Percentiles rank a stretch among this genome's conserved stretches.
Evolutionary conservation across 2,888 invertebrate species (phyloP).

Genomic region (Agriopis leucophaearia): DNA sequence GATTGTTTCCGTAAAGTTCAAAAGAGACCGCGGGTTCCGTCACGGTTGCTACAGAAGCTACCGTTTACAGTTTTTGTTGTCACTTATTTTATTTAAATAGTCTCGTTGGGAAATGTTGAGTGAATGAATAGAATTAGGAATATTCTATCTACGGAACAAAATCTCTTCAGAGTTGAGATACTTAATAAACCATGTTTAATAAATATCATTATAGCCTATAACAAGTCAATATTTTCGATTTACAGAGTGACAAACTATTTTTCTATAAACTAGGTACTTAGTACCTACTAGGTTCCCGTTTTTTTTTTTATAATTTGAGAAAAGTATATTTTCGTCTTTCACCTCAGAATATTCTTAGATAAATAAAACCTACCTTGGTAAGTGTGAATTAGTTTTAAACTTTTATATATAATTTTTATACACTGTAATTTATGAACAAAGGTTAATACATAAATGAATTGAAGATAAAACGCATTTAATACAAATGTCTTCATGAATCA

Average conservation of each 20-base stretch:
- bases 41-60: slow-evolving; percentile 66
- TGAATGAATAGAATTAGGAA: slow-evolving; percentile 1
- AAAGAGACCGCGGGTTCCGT: slow-evolving; percentile 68
- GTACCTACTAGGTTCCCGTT: no score
- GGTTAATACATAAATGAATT: slow-evolving; percentile 7
- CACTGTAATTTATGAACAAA: not conserved
- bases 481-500: slow-evolving; percentile 78
- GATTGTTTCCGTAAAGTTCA: slow-evolving; percentile 69
- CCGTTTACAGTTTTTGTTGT: slow-evolving; percentile 53
- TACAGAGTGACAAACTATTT: no score
- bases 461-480: slow-evolving; percentile 35
- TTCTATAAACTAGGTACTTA: no score
- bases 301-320: no score
- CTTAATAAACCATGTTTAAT: no score
- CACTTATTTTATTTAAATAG: slow-evolving; percentile 51
- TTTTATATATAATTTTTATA: not conserved
- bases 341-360: no score
- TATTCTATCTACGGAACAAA: not conserved
- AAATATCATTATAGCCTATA: no score
- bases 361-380: no score
- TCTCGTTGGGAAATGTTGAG: slow-evolving; percentile 48
- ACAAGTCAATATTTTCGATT: no score
- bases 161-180: no score
- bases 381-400: no score
- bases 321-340: no score